Evolutionary conservation across 2,888 invertebrate genomes (phyloP).

Genomic region (Cerastis rubricosa): DNA sequence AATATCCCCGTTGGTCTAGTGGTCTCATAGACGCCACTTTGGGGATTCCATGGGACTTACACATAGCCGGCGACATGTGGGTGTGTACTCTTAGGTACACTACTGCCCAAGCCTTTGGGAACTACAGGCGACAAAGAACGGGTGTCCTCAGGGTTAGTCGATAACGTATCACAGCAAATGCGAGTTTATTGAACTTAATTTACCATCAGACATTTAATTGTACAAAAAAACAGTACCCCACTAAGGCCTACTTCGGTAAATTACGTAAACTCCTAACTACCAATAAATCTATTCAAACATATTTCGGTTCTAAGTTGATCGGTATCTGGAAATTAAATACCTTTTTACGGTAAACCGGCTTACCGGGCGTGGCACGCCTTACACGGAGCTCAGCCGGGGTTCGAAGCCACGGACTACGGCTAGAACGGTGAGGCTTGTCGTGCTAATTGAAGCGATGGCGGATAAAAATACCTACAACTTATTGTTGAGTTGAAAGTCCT

Average conservation of each 20-base stretch:
- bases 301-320: constrained; percentile 60
- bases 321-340: constrained; percentile 66
- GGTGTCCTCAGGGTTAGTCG: neutral
- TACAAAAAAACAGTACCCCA: neutral
- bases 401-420: constrained; percentile 24
- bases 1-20: neutral
- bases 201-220: neutral
- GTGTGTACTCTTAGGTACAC: neutral
- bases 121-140: neutral
- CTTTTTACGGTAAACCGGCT: constrained; percentile 54
- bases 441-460: constrained; percentile 35
- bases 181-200: neutral
- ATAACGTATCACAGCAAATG: neutral
- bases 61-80: neutral
- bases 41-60: neutral
- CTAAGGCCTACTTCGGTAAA: neutral
- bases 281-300: constrained; percentile 57
- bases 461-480: neutral
- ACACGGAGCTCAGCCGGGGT: constrained; percentile 21
- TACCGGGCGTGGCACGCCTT: constrained; percentile 43
- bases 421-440: constrained; percentile 24
- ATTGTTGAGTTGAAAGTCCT: neutral
- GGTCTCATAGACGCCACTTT: neutral
- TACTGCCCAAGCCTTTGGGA: neutral
- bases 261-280: constrained; percentile 16